Evolutionary conservation across 2,888 invertebrate species (phyloP).

Genomic region (Cosmia pyralina): DNA sequence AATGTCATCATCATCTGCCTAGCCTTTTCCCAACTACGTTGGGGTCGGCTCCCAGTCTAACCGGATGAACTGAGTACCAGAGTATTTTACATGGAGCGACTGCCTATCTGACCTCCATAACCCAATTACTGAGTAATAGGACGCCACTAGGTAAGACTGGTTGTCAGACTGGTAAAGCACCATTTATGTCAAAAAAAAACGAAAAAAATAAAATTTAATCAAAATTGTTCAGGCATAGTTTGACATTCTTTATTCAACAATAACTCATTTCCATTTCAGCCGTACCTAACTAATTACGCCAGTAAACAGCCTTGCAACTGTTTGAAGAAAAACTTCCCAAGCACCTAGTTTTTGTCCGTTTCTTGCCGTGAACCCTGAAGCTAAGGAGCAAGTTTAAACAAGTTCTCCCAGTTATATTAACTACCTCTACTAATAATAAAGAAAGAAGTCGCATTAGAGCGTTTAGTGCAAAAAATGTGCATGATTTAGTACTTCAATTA

Average conservation of each 20-base stretch:
- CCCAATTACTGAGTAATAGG: no score
- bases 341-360: slow-evolving; percentile 36
- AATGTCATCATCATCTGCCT: no score
- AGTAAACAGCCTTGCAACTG: slow-evolving; percentile 34
- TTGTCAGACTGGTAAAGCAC: no score
- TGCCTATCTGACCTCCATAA: no score
- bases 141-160: no score
- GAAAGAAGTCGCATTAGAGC: slow-evolving; percentile 66
- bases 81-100: no score
- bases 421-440: slow-evolving; percentile 62
- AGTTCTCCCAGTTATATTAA: slow-evolving; percentile 62
- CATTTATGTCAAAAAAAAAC: no score
- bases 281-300: slow-evolving; percentile 46
- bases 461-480: slow-evolving; percentile 62
- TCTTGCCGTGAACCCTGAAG: slow-evolving; percentile 31
- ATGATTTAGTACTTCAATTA: slow-evolving; percentile 64
- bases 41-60: no score
- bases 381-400: slow-evolving; percentile 63
- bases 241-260: slow-evolving; percentile 31
- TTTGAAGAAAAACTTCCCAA: slow-evolving; percentile 37
- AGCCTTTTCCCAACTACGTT: no score
- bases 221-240: slow-evolving; percentile 33
- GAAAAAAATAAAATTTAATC: no score
- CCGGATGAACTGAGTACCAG: no score
- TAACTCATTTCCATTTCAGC: slow-evolving; percentile 41